Base-by-base conservation (phyloP, 2,888 invertebrate genomes). In the Scrobipalpa atriplicella region DNA sequence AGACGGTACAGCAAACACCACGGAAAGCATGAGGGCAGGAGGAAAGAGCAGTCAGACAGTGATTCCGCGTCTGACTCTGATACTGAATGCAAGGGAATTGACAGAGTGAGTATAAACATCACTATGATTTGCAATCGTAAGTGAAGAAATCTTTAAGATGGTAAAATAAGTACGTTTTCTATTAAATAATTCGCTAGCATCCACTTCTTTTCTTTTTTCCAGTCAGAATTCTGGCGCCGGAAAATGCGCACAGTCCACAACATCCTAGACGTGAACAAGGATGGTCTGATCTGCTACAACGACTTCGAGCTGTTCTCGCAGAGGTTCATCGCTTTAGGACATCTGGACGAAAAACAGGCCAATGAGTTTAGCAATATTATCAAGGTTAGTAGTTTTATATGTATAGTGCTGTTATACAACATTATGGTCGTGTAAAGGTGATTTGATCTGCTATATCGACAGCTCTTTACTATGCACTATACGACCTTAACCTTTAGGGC, bases 181-280 rank as follows among this genome's bases (percentile, higher is more conserved):
- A n/a, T n/a, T n/a, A n/a, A n/a, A n/a, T n/a, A n/a, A n/a, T n/a
- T n/a, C n/a, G n/a, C n/a, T n/a, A n/a, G n/a, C n/a, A n/a, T n/a
- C n/a, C n/a, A 29, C 2, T 29, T 3, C 2, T 29, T 29, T 29
- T 52, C 16, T 56, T 69, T 61, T 0, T 74, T 79, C 13, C 81
- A 93, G 93, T 90, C 93, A 0, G 94, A 95, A 67, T 97, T 97
- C 83, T 97, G 97, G 97, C 94, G 96, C 39, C 94, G 96, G 78
- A 97, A 97, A 90, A 97, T 97, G 95, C 95, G 97, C 41, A 97
- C 97, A 0, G 94, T 97, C 66, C 97, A 97, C 87, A 95, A 95
- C 74, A 95, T 97, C 69, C 87, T 97, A 72, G 97, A 97, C 82
- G 94, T 97, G 0, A 97, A 97, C 88, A 97, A 96, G 81, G 97